Evolutionary conservation across 2,797 vertebrate species (phyloP), one percentile per base, ranked within the genome.

Genomic region (Anabas testudineus): DNA sequence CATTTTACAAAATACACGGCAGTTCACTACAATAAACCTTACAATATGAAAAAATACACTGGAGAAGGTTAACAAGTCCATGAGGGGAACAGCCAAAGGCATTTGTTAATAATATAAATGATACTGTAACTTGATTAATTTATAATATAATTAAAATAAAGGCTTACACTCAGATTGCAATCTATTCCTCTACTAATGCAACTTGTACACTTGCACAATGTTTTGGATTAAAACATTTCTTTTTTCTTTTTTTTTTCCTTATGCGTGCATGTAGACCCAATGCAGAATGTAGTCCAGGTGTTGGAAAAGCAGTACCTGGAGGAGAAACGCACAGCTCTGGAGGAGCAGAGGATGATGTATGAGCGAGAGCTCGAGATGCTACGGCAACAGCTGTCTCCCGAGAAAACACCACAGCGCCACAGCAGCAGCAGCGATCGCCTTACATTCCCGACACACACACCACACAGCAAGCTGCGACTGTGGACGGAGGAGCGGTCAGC

Each of bases 271-370:
- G 18, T n/a, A 90, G 98, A 99, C 90, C 98, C 97, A 3, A 96
- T 97, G 78, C 98, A 99, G 87, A 97, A 97, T 2, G 96, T 97
- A 82, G 97, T 99, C 2, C 97, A 98, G 90, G 95, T 97, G 15
- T 84, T 99, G 87, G 98, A 99, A 91, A 98, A 97, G 51, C 97
- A 99, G 78, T 99, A 99, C 86, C 77, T 99, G 81, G 97, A 99
- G 82, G 98, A 99, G 88, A 99, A 99, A 89, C 92, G 92, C 26
- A 96, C 92, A 0, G 98, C 98, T 12, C 93, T 99, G 42, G 97
- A 99, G 87, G 97, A 99, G 82, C 98, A 99, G 93, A 92, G 96
- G 24, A 82, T 97, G 77, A 97, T 98, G 96, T 99, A 99, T 0
- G 98, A 99, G 77, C 94, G 96, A 0, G 98, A 99, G 90, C 84